Base-by-base conservation (phyloP, 2,888 invertebrate species). In the Pyrgus malvae region DNA sequence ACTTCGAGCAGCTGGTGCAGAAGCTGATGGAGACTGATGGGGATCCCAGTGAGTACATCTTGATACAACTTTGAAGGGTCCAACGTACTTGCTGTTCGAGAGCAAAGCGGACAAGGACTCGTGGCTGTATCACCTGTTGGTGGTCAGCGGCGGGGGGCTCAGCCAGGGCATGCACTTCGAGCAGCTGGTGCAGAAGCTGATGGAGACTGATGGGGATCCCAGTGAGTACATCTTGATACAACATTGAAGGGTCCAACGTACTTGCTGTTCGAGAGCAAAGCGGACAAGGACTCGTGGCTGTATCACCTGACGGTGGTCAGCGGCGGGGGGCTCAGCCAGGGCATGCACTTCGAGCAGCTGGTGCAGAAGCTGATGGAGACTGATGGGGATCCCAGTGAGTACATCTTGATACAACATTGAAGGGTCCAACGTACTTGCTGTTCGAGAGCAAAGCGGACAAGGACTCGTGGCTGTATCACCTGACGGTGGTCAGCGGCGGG, bases 1-100 rank as follows among this genome's bases (percentile, higher is more conserved):
- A 98, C 76, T 99, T 97, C 78, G 99, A 99, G 77, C 98, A 99
- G 76, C 91, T 99, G 11, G 94, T 98, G 37, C 98, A 98, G 80
- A 97, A 98, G 80, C 92, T 99, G 25, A 98, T 99, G 98, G 98
- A 98, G 81, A 96, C 96, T 31, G 98, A 98, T 70, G 98, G 98
- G 0, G 98, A 98, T 89, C 94, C 97, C 9, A 96, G 96, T 95
- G 77, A 91, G 93, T 55, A 9, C 35, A 17, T 21, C 4, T 4
- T 23, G 3, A 23, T n/a, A n/a, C n/a, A n/a, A n/a, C n/a, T n/a
- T n/a, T n/a, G 5, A 92, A 94, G 83, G 97, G 98, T 16, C 98
- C 99, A 0, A 97, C 98, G 0, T 99, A 99, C 89, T 91, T 99
- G 53, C 91, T 99, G 56, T 94, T 99, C 83, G 95, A 96, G 48